These are phyloP conservation scores for Coendou prehensilis DNA, from an alignment of 2,797 vertebrate species.

Conservation along the genomic window DNA sequence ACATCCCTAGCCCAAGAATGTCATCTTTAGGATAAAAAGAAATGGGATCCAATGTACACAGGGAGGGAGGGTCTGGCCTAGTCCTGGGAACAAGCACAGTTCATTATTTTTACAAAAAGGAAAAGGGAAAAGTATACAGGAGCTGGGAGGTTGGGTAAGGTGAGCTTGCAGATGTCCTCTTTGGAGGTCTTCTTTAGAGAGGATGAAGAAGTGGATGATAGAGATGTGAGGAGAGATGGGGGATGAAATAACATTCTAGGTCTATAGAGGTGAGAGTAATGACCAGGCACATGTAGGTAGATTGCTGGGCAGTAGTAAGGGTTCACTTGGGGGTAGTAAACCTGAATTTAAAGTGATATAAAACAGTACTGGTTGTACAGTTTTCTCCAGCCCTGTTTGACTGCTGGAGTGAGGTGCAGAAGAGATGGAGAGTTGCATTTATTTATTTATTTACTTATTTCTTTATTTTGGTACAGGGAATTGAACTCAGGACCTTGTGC, in stretches of 20 bases:
- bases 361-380: background rate
- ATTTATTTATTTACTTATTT: no score
- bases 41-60: background rate
- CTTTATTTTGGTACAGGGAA: no score
- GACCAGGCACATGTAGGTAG: background rate
- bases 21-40: background rate
- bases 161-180: background rate
- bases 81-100: background rate
- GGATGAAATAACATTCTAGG: background rate
- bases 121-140: background rate
- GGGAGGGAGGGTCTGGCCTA: background rate
- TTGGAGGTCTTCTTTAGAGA: background rate
- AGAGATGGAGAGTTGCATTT: background rate
- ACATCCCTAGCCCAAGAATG: background rate
- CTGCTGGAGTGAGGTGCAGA: background rate
- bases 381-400: background rate
- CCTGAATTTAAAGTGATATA: background rate
- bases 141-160: background rate
- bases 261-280: background rate
- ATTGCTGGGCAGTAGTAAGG: background rate
- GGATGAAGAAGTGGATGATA: background rate
- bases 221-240: background rate
- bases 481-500: no score
- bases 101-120: background rate
- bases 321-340: background rate